These are phyloP conservation scores for Spatula clypeata DNA, from an alignment of 2,797 vertebrate genomes.

Conservation along the genomic window DNA sequence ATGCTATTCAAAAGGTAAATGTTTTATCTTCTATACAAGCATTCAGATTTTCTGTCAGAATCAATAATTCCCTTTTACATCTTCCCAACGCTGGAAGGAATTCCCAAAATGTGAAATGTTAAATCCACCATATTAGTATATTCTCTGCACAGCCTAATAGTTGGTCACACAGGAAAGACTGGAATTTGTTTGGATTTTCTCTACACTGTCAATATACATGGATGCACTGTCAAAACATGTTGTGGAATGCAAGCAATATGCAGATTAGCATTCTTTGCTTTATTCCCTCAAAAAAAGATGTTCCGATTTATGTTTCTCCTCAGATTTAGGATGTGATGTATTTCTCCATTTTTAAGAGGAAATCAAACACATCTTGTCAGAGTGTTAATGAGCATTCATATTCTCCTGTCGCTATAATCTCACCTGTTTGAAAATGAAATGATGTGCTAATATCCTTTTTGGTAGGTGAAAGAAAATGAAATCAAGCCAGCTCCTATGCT, in stretches of 20 bases:
- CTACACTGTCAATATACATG: not conserved
- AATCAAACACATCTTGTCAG: slow-evolving; percentile 29
- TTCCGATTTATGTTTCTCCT: not conserved
- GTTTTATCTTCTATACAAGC: not conserved
- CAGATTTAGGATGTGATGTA: not conserved
- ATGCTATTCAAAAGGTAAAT: not conserved
- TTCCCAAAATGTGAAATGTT: not conserved
- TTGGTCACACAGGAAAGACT: not conserved
- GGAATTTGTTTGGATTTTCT: not conserved
- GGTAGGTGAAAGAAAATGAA: not conserved
- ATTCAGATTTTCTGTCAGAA: not conserved
- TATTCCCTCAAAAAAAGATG: slow-evolving; percentile 31
- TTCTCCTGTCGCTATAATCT: not conserved
- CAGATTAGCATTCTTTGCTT: not conserved
- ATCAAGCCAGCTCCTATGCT: not conserved
- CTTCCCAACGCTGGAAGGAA: not conserved
- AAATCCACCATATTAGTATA: not conserved
- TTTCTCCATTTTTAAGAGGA: not conserved
- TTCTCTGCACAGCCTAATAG: not conserved
- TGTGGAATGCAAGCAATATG: not conserved
- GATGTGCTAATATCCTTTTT: slow-evolving; percentile 38
- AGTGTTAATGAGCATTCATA: slow-evolving; percentile 27
- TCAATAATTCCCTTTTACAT: not conserved
- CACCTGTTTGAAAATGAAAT: slow-evolving; percentile 12
- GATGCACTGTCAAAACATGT: not conserved